Conservation (phyloP, 2,888 invertebrate species). For the Pterostichus madidus region DNA sequence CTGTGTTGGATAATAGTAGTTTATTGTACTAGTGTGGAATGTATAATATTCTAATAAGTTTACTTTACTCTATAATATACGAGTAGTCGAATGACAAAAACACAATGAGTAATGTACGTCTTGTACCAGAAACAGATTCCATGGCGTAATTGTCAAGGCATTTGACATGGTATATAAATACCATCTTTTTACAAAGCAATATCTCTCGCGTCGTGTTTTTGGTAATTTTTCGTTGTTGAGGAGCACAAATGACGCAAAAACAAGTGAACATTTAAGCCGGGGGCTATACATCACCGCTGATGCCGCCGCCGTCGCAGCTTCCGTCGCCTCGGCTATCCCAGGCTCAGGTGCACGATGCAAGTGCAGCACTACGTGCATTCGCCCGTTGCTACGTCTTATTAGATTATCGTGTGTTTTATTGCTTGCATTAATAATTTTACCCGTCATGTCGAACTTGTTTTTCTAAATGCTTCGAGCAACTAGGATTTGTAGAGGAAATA, state of each 20-base stretch:
- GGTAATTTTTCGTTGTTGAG: conserved; percentile 38
- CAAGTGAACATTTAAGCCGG: conserved; percentile 35
- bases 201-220: conserved; percentile 18
- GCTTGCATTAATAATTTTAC: conserved; percentile 46
- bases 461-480: too few relatives aligned
- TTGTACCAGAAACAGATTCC: too few relatives aligned
- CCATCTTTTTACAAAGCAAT: not conserved
- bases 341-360: conserved; percentile 20
- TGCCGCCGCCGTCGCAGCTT: not conserved
- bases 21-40: too few relatives aligned
- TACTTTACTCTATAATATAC: too few relatives aligned
- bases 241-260: conserved; percentile 30
- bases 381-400: conserved; percentile 32
- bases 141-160: not conserved
- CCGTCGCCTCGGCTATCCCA: too few relatives aligned
- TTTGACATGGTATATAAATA: too few relatives aligned
- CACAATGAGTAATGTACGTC: too few relatives aligned
- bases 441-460: conserved; percentile 16
- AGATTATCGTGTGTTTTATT: conserved; percentile 50
- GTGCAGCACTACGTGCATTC: conserved; percentile 15
- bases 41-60: too few relatives aligned
- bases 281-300: conserved; percentile 23
- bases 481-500: too few relatives aligned
- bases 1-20: too few relatives aligned
- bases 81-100: too few relatives aligned